phyloP scores from a whole-genome alignment of 2,888 invertebrate species.

The Drosophila demipolita region DNA sequence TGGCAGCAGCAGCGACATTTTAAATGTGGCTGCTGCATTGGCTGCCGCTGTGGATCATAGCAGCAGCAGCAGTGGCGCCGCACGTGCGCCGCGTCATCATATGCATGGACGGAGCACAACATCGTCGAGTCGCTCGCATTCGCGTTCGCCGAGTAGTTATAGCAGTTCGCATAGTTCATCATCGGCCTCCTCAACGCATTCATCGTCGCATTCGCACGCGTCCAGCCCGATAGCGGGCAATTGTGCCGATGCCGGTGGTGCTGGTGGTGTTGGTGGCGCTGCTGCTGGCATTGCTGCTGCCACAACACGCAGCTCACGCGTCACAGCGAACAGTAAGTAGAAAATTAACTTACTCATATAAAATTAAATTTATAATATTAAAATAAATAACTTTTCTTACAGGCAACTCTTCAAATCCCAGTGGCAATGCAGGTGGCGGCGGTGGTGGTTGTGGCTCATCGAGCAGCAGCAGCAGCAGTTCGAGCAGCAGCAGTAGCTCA shows the following conservation, averaged over 20 bases:
- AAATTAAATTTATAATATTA: not conserved
- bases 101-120: conserved; percentile 85
- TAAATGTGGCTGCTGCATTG: conserved; percentile 81
- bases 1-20: conserved; percentile 71
- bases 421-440: conserved; percentile 71
- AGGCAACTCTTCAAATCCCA: conserved; percentile 82
- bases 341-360: not conserved
- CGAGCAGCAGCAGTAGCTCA: conserved; percentile 78
- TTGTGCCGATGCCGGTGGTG: conserved; percentile 74
- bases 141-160: conserved; percentile 85
- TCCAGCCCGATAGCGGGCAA: conserved; percentile 84
- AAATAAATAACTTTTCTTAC: not conserved
- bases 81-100: conserved; percentile 68
- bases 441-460: conserved; percentile 73
- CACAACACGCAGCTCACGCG: conserved; percentile 77
- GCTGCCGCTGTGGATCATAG: conserved; percentile 61
- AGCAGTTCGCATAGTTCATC: conserved; percentile 85
- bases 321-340: conserved; percentile 84
- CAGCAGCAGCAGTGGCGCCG: conserved; percentile 52
- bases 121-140: conserved; percentile 87
- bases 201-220: conserved; percentile 84
- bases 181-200: conserved; percentile 80
- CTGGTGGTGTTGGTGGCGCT: conserved; percentile 47
- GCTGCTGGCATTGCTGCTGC: conserved; percentile 27
- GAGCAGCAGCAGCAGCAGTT: conserved; percentile 71